These are phyloP conservation scores for Ophion ventricosus DNA, from an alignment of 2,888 invertebrate species.

Conservation along the genomic window DNA sequence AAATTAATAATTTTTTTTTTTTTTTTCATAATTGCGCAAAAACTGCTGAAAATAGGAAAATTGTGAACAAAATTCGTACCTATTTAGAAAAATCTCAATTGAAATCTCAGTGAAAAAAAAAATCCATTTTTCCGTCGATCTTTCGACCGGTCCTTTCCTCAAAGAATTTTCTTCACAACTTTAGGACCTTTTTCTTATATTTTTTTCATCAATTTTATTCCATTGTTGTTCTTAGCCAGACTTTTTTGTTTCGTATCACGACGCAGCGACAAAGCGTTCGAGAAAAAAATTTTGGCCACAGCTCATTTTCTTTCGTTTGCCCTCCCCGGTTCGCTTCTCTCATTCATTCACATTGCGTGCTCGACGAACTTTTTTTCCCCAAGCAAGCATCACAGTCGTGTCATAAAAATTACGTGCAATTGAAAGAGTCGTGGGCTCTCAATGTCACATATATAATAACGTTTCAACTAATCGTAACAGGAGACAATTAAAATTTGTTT, in stretches of 20 bases:
- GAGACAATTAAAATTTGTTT: constrained; percentile 56
- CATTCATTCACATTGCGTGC: constrained; percentile 49
- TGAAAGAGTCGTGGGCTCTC: constrained; percentile 52
- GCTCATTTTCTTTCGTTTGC: not conserved
- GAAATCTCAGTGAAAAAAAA: not conserved
- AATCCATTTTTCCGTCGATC: no score
- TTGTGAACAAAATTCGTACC: not conserved
- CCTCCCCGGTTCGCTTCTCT: constrained; percentile 1
- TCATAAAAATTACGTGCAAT: constrained; percentile 63
- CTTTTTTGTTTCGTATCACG: not conserved
- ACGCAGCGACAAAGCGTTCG: not conserved
- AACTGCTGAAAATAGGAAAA: not conserved
- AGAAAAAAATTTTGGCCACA: not conserved
- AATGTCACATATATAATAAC: constrained; percentile 33
- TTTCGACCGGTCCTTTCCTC: no score
- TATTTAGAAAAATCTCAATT: not conserved
- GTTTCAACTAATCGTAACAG: constrained; percentile 49
- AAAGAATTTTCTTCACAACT: not conserved
- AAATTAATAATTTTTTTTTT: not conserved
- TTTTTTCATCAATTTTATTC: not conserved
- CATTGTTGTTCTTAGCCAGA: not conserved
- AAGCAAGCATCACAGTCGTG: constrained; percentile 67
- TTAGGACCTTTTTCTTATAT: not conserved
- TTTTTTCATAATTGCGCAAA: not conserved
- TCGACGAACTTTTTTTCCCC: constrained; percentile 48